Base-by-base conservation (phyloP, 2,888 invertebrate species). In the Aspidapion aeneum region DNA sequence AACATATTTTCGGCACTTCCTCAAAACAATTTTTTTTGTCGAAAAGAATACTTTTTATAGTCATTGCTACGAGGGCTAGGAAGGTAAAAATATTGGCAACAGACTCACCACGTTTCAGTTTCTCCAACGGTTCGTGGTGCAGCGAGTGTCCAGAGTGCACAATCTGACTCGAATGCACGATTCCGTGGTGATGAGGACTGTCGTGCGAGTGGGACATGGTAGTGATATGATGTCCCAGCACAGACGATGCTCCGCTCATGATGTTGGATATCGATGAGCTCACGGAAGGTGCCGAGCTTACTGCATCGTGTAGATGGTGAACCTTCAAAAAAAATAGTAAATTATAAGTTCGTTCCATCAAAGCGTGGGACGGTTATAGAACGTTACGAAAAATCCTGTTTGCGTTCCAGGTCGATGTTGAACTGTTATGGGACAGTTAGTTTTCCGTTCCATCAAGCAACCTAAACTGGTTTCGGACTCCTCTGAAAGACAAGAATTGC, bases 61-160 rank as follows among this genome's bases (percentile, higher is more conserved):
- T n/a, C n/a, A n/a, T n/a, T n/a, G n/a, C n/a, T n/a, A n/a, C n/a
- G n/a, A n/a, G n/a, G n/a, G n/a, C n/a, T n/a, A n/a, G n/a, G n/a
- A n/a, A n/a, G n/a, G n/a, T n/a, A n/a, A n/a, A n/a, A n/a, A n/a
- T n/a, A 35, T 35, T 52, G 18, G 50, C 66, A 70, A 73, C 68
- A 70, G 72, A 87, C 89, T 90, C 82, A 90, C 85, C 84, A 87
- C 90, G 83, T 86, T 90, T 91, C 64, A 91, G 83, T 78, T 90
- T 91, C 82, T 91, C 90, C 66, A 91, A 77, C 5, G 90, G 90
- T 75, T 90, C 90, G 75, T 88, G 87, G 70, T 89, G 87, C 57
- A 81, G 74, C 1, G 80, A 75, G 35, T 35, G 35, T 7, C 5
- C 12, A 35, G 35, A 35, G 12, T 35, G 35, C 35, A 35, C 35